Percentiles rank a stretch among this genome's conserved stretches.
Evolutionary conservation across 2,113 vertebrate genomes (phyloP).

Genomic region (Okapia johnstoni): DNA sequence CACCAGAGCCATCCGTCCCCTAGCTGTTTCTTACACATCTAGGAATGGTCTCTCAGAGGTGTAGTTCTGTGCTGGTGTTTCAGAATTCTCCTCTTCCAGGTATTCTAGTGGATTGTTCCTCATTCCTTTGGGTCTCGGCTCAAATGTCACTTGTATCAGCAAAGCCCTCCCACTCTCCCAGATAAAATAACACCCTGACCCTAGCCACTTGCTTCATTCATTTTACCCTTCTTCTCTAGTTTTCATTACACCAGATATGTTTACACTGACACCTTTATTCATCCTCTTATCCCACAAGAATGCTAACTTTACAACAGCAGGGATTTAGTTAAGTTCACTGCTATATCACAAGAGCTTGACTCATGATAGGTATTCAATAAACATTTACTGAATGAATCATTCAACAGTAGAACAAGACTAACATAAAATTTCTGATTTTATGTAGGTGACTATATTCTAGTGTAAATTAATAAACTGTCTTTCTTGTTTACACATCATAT

Average conservation of each 20-base stretch:
- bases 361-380: not conserved
- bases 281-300: not conserved
- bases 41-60: not conserved
- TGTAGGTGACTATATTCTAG: not conserved
- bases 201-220: not conserved
- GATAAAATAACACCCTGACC: not conserved
- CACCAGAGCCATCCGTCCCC: not conserved
- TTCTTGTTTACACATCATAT: not conserved
- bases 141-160: not conserved
- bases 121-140: not conserved
- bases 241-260: not conserved
- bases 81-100: not conserved
- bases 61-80: not conserved
- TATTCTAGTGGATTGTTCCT: not conserved
- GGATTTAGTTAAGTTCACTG: not conserved
- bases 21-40: not conserved
- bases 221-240: not conserved
- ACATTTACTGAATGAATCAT: not conserved
- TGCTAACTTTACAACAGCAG: not conserved
- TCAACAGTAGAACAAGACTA: not conserved
- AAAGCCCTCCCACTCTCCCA: not conserved
- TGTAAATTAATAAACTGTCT: not conserved
- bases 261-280: not conserved
- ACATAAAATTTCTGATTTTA: not conserved
- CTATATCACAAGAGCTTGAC: not conserved